A percentile compares a stretch with the other conserved stretches of the same genome.
These are phyloP conservation scores for Callipepla californica DNA, from an alignment of 2,113 vertebrate genomes.

Conservation along the genomic window DNA sequence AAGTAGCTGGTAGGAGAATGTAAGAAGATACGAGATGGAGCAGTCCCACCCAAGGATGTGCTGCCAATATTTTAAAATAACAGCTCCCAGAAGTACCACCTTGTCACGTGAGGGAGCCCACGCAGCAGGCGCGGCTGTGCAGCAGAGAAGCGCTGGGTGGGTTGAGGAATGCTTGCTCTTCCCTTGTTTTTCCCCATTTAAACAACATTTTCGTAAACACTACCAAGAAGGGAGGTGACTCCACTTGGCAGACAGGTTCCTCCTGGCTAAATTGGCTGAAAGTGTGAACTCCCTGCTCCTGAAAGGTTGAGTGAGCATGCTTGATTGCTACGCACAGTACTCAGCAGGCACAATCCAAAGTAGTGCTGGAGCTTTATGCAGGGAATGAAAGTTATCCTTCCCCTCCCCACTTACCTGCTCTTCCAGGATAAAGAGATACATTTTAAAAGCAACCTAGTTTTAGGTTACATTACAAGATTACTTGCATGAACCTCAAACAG, in stretches of 20 bases:
- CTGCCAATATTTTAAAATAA: constrained; percentile 69
- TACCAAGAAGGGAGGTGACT: constrained; percentile 22
- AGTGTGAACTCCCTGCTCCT: not conserved
- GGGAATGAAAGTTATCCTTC: not conserved
- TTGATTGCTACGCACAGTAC: not conserved
- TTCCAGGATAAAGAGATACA: not conserved
- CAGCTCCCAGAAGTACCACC: constrained; percentile 38
- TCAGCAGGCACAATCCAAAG: not conserved
- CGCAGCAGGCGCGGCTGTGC: constrained; percentile 10
- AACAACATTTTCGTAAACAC: constrained; percentile 36
- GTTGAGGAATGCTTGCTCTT: constrained; percentile 9
- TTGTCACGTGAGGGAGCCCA: constrained; percentile 4
- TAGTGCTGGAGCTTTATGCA: not conserved
- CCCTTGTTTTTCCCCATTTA: constrained; percentile 42
- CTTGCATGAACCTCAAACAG: not conserved
- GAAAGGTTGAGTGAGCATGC: not conserved
- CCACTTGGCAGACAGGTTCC: constrained; percentile 30
- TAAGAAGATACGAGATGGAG: constrained; percentile 1
- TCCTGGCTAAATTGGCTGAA: constrained; percentile 7
- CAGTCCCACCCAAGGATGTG: constrained; percentile 28
- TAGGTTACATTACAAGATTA: not conserved
- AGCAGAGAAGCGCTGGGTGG: constrained; percentile 20
- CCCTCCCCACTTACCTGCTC: not conserved
- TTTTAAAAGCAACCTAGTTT: not conserved
- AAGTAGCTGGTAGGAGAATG: not conserved